A percentile compares a stretch with the other conserved stretches of the same genome.
phyloP scores from a whole-genome alignment of 2,113 vertebrate species.

The Macheiramphus alcinus region DNA sequence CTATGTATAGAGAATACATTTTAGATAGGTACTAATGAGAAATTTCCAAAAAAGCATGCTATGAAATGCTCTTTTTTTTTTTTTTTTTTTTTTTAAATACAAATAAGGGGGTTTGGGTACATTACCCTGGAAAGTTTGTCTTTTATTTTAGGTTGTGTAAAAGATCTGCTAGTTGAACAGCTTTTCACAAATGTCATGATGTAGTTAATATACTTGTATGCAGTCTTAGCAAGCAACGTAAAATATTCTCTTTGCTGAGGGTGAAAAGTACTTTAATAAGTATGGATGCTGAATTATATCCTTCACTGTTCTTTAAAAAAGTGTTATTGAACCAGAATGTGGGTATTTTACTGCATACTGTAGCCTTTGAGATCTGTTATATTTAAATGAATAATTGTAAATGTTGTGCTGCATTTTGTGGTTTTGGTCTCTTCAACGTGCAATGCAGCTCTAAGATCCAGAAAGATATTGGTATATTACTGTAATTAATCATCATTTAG shows the following conservation, averaged over 20 bases:
- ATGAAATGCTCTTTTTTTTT: not conserved
- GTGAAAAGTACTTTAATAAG: not conserved
- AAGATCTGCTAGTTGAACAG: not conserved
- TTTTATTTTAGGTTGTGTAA: not conserved
- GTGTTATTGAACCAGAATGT: not conserved
- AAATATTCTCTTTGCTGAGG: not conserved
- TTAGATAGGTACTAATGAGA: not conserved
- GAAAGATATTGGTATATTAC: not conserved
- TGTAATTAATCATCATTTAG: not conserved
- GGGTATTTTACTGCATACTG: not conserved
- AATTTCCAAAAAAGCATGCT: not conserved
- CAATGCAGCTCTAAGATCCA: not conserved
- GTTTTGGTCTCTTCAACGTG: not conserved
- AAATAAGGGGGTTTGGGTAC: not conserved
- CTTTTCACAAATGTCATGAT: not conserved
- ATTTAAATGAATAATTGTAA: not conserved
- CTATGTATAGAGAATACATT: not conserved
- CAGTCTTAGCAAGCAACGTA: not conserved
- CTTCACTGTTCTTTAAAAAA: not conserved
- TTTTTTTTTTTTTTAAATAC: not conserved
- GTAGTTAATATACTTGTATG: not conserved
- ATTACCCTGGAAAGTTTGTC: not conserved
- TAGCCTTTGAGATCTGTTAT: not conserved
- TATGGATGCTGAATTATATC: not conserved
- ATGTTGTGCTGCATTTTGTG: not conserved